phyloP scores from a whole-genome alignment of 1,140 invertebrate species.

The Drosophila subobscura region DNA sequence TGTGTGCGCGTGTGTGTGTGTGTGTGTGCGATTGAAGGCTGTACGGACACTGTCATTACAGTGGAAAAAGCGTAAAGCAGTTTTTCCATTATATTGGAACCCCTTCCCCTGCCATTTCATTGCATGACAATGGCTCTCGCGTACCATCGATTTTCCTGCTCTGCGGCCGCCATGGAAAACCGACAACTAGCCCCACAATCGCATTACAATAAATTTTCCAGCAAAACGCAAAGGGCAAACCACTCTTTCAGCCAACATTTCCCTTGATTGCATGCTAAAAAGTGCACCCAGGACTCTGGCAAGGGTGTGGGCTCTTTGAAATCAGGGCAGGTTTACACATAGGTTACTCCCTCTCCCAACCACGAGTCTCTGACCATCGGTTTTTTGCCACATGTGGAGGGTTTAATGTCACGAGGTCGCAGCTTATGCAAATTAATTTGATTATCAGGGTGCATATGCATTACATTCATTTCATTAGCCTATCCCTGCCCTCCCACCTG shows the following conservation, averaged over 20 bases:
- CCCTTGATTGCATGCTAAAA: constrained; percentile 52
- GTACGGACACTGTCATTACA: constrained; percentile 1
- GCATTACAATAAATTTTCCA: constrained; percentile 77
- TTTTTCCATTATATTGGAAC: constrained; percentile 30
- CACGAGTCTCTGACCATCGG: constrained; percentile 9
- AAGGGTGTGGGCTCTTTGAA: constrained; percentile 24
- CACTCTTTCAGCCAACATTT: neutral
- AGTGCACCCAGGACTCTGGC: constrained; percentile 44
- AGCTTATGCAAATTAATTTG: constrained; percentile 71
- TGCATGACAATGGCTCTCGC: constrained; percentile 60
- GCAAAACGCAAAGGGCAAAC: constrained; percentile 51
- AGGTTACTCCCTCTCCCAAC: neutral
- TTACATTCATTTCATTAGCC: constrained; percentile 68
- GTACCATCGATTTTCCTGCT: constrained; percentile 67
- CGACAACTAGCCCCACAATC: constrained; percentile 54
- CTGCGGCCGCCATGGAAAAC: constrained; percentile 33
- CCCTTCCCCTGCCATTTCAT: constrained; percentile 19
- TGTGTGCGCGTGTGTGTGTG: constrained; percentile 43
- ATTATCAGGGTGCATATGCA: constrained; percentile 58
- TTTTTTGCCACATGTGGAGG: neutral
- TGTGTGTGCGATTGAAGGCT: constrained; percentile 8
- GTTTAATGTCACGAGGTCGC: constrained; percentile 57
- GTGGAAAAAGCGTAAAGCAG: constrained; percentile 24
- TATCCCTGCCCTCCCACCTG: constrained; percentile 2
- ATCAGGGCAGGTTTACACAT: constrained; percentile 43